A percentile compares a stretch with the other conserved stretches of the same genome.
Conservation (phyloP, 1,140 invertebrate genomes). For the Aphidius ervi region DNA sequence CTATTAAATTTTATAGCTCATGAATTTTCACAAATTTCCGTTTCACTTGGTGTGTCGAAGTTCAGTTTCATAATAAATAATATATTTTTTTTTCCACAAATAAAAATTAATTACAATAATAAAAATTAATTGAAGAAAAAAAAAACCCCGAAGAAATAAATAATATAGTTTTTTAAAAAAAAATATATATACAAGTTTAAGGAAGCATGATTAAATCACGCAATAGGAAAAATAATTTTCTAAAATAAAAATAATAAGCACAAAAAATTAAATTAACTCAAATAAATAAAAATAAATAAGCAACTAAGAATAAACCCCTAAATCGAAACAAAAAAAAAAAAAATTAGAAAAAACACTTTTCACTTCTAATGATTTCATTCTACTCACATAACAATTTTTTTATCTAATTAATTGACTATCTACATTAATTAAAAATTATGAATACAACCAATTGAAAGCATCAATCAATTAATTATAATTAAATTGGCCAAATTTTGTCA, state of each 20-base stretch:
- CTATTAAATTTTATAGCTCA: no score
- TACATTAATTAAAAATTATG: constrained; percentile 20
- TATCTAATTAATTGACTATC: constrained; percentile 27
- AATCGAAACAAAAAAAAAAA: background rate
- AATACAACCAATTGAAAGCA: background rate
- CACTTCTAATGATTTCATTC: constrained; percentile 25
- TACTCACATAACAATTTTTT: constrained; percentile 23
- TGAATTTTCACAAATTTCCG: no score
- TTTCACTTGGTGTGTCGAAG: no score
- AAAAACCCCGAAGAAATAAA: no score
- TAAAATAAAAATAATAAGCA: background rate
- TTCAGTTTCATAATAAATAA: no score
- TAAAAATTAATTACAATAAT: no score
- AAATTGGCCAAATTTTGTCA: background rate
- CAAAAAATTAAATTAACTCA: background rate
- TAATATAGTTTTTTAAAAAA: no score
- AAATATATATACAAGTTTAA: no score
- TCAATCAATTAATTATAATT: background rate
- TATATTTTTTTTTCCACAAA: no score
- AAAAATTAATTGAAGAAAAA: no score
- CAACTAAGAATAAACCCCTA: background rate
- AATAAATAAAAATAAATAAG: constrained; percentile 2
- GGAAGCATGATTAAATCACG: no score
- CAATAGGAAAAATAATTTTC: background rate
- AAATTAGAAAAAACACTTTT: constrained; percentile 10